Evolutionary conservation across 2,797 vertebrate genomes (phyloP).

Genomic region (Spea hammondii): DNA sequence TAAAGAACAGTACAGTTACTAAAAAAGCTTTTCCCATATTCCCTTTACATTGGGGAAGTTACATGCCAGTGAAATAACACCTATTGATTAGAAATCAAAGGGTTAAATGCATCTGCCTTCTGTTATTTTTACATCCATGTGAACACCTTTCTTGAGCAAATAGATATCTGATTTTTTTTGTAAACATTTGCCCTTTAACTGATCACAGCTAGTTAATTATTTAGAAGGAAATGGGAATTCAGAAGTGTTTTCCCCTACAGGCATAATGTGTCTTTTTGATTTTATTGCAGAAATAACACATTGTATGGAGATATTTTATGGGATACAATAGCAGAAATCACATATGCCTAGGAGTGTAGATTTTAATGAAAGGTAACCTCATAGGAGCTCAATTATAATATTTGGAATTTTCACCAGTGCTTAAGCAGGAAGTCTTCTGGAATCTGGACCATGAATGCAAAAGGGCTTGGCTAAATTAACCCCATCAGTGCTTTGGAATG

Average conservation of each 20-base stretch:
- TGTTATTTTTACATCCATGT: not conserved
- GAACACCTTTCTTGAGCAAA: not conserved
- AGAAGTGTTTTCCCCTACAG: not conserved
- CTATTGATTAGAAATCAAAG: not conserved
- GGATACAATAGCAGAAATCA: not conserved
- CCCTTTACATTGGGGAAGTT: not conserved
- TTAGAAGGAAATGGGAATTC: slow-evolving; percentile 7
- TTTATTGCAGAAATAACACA: not conserved
- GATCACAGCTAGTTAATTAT: slow-evolving; percentile 28
- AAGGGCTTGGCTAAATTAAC: too few relatives aligned
- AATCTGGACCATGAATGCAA: not conserved
- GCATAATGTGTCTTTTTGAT: not conserved
- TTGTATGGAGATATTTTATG: not conserved
- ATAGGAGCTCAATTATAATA: not conserved
- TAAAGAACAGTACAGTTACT: not conserved
- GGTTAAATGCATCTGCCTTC: not conserved
- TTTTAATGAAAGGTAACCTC: not conserved
- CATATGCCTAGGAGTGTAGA: not conserved
- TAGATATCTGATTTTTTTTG: slow-evolving; percentile 6
- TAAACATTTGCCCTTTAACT: slow-evolving; percentile 9
- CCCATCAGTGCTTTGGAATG: too few relatives aligned
- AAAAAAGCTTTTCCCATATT: not conserved
- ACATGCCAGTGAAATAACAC: not conserved
- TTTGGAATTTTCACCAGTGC: not conserved
- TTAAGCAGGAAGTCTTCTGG: not conserved